These are phyloP conservation scores for Melopsittacus undulatus DNA, from an alignment of 2,797 vertebrate species.

Conservation along the genomic window DNA sequence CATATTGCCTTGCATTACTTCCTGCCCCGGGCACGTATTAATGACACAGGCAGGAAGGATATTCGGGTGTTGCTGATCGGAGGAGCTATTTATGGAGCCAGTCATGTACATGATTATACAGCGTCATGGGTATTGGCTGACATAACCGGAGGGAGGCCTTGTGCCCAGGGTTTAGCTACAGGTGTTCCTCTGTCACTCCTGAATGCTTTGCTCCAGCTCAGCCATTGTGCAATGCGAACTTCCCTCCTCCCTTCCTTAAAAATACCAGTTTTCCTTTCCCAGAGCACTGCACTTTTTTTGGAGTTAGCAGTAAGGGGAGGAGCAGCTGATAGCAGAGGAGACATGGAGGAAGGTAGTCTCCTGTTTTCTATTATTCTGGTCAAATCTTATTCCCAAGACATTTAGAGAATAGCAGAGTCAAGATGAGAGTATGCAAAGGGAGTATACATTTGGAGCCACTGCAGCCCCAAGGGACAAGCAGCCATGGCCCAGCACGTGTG, in stretches of 20 bases:
- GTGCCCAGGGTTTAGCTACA: neutral
- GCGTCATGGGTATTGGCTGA: neutral
- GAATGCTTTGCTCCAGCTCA: neutral
- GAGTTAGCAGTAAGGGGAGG: neutral
- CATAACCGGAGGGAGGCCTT: neutral
- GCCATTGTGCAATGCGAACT: fast-evolving
- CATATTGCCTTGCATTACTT: neutral
- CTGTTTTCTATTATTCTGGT: neutral
- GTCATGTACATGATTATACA: slow-evolving; percentile 10
- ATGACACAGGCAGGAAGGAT: slow-evolving; percentile 22
- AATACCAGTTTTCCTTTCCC: neutral
- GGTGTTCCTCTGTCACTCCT: neutral
- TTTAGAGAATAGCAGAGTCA: neutral
- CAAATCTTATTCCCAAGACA: neutral
- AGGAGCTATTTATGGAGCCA: slow-evolving; percentile 53
- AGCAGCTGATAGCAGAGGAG: neutral
- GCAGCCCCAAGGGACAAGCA: neutral
- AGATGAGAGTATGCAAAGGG: neutral
- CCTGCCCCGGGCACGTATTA: neutral
- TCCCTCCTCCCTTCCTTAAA: neutral
- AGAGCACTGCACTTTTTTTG: neutral
- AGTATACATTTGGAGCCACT: fast-evolving
- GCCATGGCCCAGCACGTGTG: fast-evolving
- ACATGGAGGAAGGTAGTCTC: neutral
- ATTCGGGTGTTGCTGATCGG: neutral